Evolutionary conservation across 2,797 vertebrate genomes (phyloP).

Genomic region (Lepus oiostolus): DNA sequence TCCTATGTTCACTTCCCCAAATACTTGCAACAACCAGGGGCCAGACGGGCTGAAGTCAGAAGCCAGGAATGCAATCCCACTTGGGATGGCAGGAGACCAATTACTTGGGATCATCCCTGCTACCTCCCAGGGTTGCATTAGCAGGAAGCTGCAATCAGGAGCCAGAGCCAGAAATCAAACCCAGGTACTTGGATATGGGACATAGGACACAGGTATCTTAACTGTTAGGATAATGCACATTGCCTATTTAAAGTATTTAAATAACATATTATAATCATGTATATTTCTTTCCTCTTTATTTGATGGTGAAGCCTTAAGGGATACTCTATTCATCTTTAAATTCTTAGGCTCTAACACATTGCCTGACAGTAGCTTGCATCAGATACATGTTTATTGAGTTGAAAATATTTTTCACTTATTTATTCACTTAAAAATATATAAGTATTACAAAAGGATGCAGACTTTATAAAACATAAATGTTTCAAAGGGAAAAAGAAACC

Average conservation of each 20-base stretch:
- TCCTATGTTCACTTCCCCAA: too few relatives aligned
- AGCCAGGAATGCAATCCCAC: too few relatives aligned
- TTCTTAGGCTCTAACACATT: conserved; percentile 8
- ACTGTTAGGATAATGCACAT: too few relatives aligned
- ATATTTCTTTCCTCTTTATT: not conserved
- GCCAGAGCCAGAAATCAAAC: too few relatives aligned
- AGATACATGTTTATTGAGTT: conserved; percentile 9
- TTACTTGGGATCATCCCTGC: too few relatives aligned
- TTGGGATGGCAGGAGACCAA: too few relatives aligned
- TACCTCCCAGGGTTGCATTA: too few relatives aligned
- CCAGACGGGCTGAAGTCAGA: too few relatives aligned
- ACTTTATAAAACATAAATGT: conserved; percentile 64
- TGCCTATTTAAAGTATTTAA: conserved; percentile 38
- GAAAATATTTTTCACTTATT: conserved; percentile 24
- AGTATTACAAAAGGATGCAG: conserved; percentile 49
- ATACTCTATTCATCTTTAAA: conserved; percentile 25
- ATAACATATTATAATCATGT: conserved; percentile 32
- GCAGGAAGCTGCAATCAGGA: too few relatives aligned
- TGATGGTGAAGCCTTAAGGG: not conserved
- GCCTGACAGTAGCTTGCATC: not conserved
- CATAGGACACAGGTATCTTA: too few relatives aligned
- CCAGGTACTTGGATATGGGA: too few relatives aligned
- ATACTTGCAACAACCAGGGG: too few relatives aligned
- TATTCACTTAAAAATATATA: conserved; percentile 52
- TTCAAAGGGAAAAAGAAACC: not conserved